Conservation (phyloP, 2,113 vertebrate species). For the Calidris pygmaea region DNA sequence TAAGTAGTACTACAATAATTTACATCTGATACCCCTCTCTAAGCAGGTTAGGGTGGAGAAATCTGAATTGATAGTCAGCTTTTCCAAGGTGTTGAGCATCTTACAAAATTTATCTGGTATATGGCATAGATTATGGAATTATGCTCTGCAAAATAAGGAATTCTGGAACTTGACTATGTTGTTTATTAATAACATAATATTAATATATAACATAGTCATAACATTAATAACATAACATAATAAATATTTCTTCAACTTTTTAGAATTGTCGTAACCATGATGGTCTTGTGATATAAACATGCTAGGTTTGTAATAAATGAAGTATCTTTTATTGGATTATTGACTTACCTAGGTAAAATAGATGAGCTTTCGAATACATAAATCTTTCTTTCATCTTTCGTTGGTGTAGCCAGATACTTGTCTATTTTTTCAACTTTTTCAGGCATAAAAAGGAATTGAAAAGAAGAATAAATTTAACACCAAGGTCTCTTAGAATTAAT, state of each 20-base stretch:
- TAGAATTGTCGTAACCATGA: background rate
- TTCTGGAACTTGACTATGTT: background rate
- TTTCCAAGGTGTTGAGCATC: background rate
- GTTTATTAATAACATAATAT: no score
- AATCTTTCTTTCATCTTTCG: background rate
- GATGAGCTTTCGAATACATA: background rate
- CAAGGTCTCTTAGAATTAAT: background rate
- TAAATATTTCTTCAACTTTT: background rate
- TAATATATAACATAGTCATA: no score
- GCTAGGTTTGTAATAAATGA: background rate
- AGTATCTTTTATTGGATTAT: background rate
- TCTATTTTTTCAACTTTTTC: background rate
- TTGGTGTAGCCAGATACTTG: background rate
- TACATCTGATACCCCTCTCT: background rate
- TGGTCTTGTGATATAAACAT: background rate
- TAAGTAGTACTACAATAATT: background rate
- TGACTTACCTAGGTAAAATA: background rate
- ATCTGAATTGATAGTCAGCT: background rate
- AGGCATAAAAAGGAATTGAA: background rate
- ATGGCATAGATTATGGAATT: background rate
- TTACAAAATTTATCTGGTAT: background rate
- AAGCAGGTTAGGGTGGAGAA: background rate
- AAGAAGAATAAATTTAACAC: background rate
- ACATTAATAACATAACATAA: no score
- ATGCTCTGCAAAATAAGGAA: background rate